Base-by-base conservation (phyloP, 1,140 invertebrate species). In the Cotesia vestalis region DNA sequence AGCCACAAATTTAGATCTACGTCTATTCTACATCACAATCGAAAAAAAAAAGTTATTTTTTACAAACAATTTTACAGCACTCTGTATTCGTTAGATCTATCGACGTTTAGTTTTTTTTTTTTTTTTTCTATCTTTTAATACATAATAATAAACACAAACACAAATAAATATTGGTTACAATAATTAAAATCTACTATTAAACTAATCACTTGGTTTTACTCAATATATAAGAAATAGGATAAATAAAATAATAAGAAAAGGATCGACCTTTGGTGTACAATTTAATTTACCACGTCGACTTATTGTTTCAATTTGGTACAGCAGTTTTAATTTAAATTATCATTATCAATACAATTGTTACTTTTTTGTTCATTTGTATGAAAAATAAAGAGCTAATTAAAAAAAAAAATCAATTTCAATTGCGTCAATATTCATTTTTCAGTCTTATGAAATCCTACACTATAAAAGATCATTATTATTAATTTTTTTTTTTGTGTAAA, bases 81-180 rank as follows among this genome's bases (percentile, higher is more conserved):
- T 5, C 27, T 12, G 36, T 69, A 46, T 59, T 55, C 12, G 5
- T 55, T 55, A 55, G 40, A 46, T 46, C 40, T 46, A 46, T 46
- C 40, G 40, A 46, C 40, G 40, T 46, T 46, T 9, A 11, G 64
- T 38, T 36, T 14, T 46, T 60, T 63, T 38, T 36, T 14, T 46
- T 14, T 46, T 60, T 63, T 38, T 36, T 14, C 34, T 46, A 55
- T 34, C 38, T 46, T 46, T 46, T 46, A 46, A 46, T 46, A 27
- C 1, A 27, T 27, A 27, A 69, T 70, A 71, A 66, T 77, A 76
- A 80, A 80, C 73, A 72, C 75, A 79, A 81, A 77, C 78, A 79
- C 77, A 79, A 83, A 84, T 83, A 84, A 83, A 84, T 82, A 84
- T 66, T 79, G 71, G 70, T 77, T 71, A 55, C 5, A 17, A 55